Conservation (phyloP, 2,113 vertebrate species). For the Orthochromis malagaraziensis region DNA sequence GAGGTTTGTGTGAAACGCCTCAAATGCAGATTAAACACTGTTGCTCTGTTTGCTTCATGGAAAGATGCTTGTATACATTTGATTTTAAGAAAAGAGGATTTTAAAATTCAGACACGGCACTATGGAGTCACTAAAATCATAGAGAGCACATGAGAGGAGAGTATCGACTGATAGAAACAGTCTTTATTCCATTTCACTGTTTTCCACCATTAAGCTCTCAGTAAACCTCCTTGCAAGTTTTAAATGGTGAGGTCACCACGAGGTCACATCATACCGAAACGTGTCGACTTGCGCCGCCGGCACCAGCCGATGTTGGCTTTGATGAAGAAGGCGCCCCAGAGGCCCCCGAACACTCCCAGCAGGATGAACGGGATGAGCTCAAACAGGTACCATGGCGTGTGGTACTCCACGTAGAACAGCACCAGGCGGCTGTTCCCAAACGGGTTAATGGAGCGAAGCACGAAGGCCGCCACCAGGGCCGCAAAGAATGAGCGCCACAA, state of each 20-base stretch:
- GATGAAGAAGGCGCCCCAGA: slow-evolving; percentile 98
- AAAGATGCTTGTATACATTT: not conserved
- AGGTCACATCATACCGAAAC: slow-evolving; percentile 78
- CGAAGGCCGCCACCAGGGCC: slow-evolving; percentile 94
- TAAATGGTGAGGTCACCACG: not conserved
- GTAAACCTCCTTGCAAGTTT: not conserved
- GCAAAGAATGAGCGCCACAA: slow-evolving; percentile 98
- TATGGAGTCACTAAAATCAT: not conserved
- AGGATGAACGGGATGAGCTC: slow-evolving; percentile 98
- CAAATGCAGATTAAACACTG: not conserved
- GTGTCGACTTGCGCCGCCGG: slow-evolving; percentile 90
- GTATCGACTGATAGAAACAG: not conserved
- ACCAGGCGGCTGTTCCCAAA: slow-evolving; percentile 97
- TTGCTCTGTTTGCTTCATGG: not conserved
- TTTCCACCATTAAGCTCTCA: not conserved
- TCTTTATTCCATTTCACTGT: not conserved
- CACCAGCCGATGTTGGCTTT: slow-evolving; percentile 97
- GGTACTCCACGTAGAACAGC: slow-evolving; percentile 98
- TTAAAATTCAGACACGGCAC: not conserved
- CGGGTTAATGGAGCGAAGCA: slow-evolving; percentile 96
- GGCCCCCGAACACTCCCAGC: slow-evolving; percentile 93
- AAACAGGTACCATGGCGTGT: slow-evolving; percentile 98
- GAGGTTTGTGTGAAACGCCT: not conserved
- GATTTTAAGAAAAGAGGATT: not conserved
- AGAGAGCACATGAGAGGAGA: not conserved